Conservation (phyloP, 2,113 vertebrate species). For the Empidonax traillii region DNA sequence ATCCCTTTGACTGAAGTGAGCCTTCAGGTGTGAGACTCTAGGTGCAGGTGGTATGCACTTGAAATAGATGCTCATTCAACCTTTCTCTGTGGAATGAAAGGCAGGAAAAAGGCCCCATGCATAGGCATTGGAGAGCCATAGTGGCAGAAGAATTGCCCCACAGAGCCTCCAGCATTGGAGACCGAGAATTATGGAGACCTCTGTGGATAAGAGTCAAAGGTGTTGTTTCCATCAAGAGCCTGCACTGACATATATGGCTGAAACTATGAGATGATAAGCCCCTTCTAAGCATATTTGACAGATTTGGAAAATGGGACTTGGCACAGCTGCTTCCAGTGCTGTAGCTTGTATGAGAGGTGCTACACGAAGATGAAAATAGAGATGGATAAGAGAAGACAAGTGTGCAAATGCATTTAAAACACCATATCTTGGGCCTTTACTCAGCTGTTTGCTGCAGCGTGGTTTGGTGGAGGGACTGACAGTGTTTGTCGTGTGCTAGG, state of each 20-base stretch:
- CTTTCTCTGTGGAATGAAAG: neutral
- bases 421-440: neutral
- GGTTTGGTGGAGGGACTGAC: neutral
- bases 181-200: neutral
- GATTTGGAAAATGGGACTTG: neutral
- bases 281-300: neutral
- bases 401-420: neutral
- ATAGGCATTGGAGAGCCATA: accelerated
- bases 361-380: neutral
- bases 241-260: neutral
- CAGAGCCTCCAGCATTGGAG: neutral
- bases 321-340: neutral
- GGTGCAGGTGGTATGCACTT: neutral
- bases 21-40: neutral
- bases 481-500: neutral
- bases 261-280: neutral
- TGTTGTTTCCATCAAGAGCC: neutral
- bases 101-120: neutral
- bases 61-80: neutral
- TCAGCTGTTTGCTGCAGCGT: neutral
- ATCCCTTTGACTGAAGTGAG: neutral
- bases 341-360: neutral
- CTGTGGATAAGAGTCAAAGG: neutral
- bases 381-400: neutral
- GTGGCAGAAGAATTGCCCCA: neutral